A percentile compares a stretch with the other conserved stretches of the same genome.
phyloP scores from a whole-genome alignment of 2,888 invertebrate species.

The Caenorhabditis uteleia region DNA sequence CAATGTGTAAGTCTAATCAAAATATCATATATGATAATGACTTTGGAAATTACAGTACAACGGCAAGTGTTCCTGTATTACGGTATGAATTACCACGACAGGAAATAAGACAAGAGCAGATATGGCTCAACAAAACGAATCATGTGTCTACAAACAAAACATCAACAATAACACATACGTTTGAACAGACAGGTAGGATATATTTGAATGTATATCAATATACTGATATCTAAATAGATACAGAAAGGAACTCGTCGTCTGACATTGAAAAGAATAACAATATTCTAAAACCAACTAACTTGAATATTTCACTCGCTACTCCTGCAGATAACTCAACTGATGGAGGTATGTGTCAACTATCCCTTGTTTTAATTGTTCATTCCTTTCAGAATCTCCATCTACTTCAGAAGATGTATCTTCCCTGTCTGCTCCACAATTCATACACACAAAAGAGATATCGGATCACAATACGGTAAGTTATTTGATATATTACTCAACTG shows the following conservation, averaged over 20 bases:
- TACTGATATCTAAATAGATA: no score
- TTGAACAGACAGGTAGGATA: neutral
- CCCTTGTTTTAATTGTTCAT: neutral
- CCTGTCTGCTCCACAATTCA: neutral
- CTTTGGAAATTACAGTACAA: conserved; percentile 13
- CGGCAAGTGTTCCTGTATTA: conserved; percentile 26
- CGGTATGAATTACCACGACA: conserved; percentile 54
- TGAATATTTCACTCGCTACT: conserved; percentile 18
- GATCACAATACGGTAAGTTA: conserved; percentile 30
- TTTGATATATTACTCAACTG: no score
- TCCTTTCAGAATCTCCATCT: conserved; percentile 2
- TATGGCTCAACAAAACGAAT: conserved; percentile 32
- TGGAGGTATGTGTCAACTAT: no score
- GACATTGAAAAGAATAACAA: conserved; percentile 22
- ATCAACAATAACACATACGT: neutral
- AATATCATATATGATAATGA: neutral
- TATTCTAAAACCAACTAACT: conserved; percentile 20
- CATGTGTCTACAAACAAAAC: neutral
- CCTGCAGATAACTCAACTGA: neutral
- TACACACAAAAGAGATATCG: conserved; percentile 14
- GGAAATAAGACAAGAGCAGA: conserved; percentile 44
- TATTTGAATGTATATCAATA: no score
- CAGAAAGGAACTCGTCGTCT: conserved; percentile 4
- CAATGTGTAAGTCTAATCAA: conserved; percentile 9
- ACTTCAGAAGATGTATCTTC: conserved; percentile 1